Evolutionary conservation across 2,113 vertebrate genomes (phyloP), one percentile per base, ranked within the genome.

Genomic region (Panthera tigris): DNA sequence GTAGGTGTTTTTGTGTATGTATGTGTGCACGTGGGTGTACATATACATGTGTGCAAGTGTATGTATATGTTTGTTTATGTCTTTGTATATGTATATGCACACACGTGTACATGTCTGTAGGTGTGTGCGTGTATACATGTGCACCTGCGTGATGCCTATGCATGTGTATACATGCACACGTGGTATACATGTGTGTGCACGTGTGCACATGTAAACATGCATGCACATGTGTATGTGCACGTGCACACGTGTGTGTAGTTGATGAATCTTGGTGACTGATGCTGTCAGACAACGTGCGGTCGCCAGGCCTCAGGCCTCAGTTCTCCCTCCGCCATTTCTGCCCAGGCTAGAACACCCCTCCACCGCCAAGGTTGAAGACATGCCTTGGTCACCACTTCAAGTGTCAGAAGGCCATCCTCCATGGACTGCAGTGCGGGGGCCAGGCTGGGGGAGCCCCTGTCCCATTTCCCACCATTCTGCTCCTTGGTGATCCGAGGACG

Each of bases 331-430:
- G 8, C 73, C 5, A 41, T 14, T 33, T 76, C 82, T 27, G 36
- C 71, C 23, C 10, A 55, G 41, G 45, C 78, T 71, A 36, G n/a
- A 81, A 63, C 21, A 79, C 8, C 79, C 29, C 52, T 4, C 6
- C 45, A 21, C 21, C 31, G 2, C 48, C 1, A 3, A 85, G 61
- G 25, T 45, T 31, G 68, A 89, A 81, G 39, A 98, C 98, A 97
- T 98, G 98, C 99, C 99, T 99, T 99, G 95, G 98, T 99, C 93
- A 99, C 99, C 21, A 99, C 98, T 48, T 99, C 99, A 36, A 99
- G 98, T 27, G 99, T 99, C 96, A 99, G 99, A 0, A 93, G 94
- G 84, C 98, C 98, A 21, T 98, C 98, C 45, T 98, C 98, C 45
- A 97, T 41, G 91, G 97, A 98, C 85, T 98, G 96, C 2, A 98